Conservation (phyloP, 2,797 vertebrate species). For the Trichosurus vulpecula region DNA sequence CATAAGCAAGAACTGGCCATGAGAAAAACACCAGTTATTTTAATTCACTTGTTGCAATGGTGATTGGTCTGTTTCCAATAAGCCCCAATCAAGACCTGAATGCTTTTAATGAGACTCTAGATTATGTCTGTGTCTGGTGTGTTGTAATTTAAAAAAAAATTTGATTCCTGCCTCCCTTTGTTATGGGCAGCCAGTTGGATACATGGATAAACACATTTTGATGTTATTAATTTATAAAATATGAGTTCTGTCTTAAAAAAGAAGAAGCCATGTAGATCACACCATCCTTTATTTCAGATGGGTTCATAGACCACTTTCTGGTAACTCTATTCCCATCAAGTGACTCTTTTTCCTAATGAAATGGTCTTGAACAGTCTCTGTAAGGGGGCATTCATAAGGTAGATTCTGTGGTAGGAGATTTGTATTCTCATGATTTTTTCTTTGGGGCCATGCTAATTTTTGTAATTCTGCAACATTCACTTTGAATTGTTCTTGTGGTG, state of each 20-base stretch:
- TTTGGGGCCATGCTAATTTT: neutral
- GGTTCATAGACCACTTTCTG: neutral
- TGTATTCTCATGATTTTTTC: neutral
- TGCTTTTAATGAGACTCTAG: neutral
- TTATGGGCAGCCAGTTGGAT: neutral
- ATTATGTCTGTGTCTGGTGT: neutral
- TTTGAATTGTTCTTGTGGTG: neutral
- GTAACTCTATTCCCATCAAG: neutral
- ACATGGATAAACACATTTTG: neutral
- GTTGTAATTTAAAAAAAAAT: neutral
- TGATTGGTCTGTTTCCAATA: neutral
- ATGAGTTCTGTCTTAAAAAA: neutral
- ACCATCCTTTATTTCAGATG: neutral
- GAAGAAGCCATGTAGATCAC: neutral
- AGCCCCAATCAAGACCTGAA: neutral
- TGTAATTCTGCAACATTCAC: neutral
- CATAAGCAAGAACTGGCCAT: neutral
- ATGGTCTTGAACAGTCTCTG: neutral
- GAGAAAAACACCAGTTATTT: neutral
- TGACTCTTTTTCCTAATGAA: neutral
- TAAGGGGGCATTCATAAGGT: neutral
- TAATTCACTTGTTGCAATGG: neutral
- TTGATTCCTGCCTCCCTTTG: neutral
- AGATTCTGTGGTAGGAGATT: neutral
- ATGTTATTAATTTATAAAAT: neutral